Evolutionary conservation across 2,797 vertebrate species (phyloP).

Genomic region (Xyrichtys novacula): DNA sequence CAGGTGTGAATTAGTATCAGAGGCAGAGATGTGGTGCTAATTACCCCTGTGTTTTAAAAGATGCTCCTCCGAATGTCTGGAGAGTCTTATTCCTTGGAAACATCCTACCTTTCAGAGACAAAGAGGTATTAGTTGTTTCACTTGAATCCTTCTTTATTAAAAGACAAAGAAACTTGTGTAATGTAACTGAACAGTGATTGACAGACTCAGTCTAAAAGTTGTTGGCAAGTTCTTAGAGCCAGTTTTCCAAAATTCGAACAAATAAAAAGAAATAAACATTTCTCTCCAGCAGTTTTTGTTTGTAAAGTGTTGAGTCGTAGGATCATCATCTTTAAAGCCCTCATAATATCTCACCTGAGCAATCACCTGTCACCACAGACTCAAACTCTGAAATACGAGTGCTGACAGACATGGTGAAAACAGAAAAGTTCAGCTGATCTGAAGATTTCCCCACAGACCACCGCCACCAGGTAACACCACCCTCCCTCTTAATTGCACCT

Average conservation of each 20-base stretch:
- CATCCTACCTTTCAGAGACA: too few species aligned
- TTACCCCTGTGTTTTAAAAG: too few species aligned
- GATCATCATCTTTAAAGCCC: slow-evolving; percentile 23
- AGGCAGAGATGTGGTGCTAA: too few species aligned
- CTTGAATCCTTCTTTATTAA: too few species aligned
- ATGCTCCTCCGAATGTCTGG: too few species aligned
- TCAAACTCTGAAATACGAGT: slow-evolving; percentile 45
- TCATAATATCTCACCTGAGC: slow-evolving; percentile 28
- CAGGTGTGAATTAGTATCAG: too few species aligned
- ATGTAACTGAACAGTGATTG: too few species aligned
- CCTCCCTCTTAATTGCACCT: slow-evolving; percentile 82
- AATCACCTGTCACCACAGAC: slow-evolving; percentile 34
- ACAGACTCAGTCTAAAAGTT: slow-evolving; percentile 9
- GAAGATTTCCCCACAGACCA: slow-evolving; percentile 84
- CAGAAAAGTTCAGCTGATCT: slow-evolving; percentile 72
- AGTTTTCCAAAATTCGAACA: not conserved
- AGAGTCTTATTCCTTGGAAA: too few species aligned
- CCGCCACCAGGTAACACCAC: slow-evolving; percentile 72
- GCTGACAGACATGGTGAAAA: slow-evolving; percentile 54
- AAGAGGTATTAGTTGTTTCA: too few species aligned
- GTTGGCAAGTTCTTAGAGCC: not conserved
- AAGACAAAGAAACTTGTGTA: too few species aligned
- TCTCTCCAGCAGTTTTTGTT: not conserved
- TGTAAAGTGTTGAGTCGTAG: slow-evolving; percentile 4
- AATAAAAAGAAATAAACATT: slow-evolving; percentile 1